Base-by-base conservation (phyloP, 2,797 vertebrate species). In the Hypotaenidia okinawae region DNA sequence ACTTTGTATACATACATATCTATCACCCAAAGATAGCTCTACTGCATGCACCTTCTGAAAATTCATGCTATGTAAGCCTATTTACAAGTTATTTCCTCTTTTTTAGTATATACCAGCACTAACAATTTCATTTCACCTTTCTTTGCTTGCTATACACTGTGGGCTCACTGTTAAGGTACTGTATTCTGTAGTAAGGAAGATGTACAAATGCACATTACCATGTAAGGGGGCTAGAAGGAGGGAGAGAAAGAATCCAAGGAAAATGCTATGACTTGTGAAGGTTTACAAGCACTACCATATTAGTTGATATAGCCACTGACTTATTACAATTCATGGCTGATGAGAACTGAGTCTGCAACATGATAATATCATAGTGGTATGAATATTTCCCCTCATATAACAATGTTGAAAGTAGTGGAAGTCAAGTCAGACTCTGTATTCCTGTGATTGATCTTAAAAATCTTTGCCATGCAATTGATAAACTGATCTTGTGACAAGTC, bases 51-150 rank as follows among this genome's bases (percentile, higher is more conserved):
- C 24, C 75, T 95, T 77, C 70, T n/a, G 59, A 96, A 96, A 94
- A 87, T 35, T 91, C n/a, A 83, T 11, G 39, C 61, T 83, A 62
- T 83, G 91, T 85, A 91, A 67, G 84, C 59, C 94, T 93, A 94
- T 95, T 95, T 97, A 82, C 51, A 94, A 93, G 62, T 84, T 89
- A 95, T 74, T 84, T 80, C 72, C 57, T 90, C 45, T 76, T 95
- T 91, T 89, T 93, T 89, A 90, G 89, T 92, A 87, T 49, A 91
- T 49, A 89, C 7, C 18, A 87, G 80, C 62, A 89, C 43, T 61
- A 87, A 78, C 28, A 81, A 78, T 59, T 72, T 83, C 1, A 35
- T 89, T 91, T 95, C 62, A 78, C 19, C 39, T 77, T 64, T 32
- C 68, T 81, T 82, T 89, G 59, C n/a, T 70, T 80, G 63, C 37